phyloP scores from a whole-genome alignment of 2,888 invertebrate species.

The Hartigia nigra region DNA sequence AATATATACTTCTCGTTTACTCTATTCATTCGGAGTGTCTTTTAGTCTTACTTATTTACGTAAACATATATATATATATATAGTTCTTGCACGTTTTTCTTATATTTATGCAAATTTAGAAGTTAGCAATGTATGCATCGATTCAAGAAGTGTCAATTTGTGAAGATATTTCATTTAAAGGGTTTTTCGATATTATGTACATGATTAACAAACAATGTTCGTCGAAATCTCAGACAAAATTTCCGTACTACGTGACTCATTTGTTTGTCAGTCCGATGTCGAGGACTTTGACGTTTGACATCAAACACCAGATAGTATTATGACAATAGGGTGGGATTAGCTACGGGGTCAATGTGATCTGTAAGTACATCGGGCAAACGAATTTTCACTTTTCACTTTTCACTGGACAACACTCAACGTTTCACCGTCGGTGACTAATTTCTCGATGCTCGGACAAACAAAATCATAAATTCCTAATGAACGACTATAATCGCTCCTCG shows the following conservation, averaged over 20 bases:
- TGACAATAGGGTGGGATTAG: background rate
- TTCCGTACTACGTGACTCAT: background rate
- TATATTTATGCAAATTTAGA: background rate
- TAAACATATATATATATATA: background rate
- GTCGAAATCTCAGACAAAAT: background rate
- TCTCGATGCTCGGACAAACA: background rate
- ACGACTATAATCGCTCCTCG: background rate
- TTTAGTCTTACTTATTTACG: background rate
- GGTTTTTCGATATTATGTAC: background rate
- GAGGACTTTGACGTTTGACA: conserved; percentile 2
- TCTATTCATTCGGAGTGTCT: background rate
- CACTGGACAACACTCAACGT: background rate
- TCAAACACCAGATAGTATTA: background rate
- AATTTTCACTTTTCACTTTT: background rate
- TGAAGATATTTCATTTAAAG: background rate
- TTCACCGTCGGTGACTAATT: background rate
- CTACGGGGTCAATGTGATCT: background rate
- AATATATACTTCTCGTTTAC: background rate
- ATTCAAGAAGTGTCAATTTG: background rate
- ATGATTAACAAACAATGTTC: background rate
- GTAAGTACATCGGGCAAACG: background rate
- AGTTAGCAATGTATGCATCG: background rate
- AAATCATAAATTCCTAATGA: background rate
- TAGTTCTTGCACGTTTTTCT: background rate
- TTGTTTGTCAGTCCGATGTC: background rate